Evolutionary conservation across 2,888 invertebrate species (phyloP).

Genomic region (Cataglyphis livida): DNA sequence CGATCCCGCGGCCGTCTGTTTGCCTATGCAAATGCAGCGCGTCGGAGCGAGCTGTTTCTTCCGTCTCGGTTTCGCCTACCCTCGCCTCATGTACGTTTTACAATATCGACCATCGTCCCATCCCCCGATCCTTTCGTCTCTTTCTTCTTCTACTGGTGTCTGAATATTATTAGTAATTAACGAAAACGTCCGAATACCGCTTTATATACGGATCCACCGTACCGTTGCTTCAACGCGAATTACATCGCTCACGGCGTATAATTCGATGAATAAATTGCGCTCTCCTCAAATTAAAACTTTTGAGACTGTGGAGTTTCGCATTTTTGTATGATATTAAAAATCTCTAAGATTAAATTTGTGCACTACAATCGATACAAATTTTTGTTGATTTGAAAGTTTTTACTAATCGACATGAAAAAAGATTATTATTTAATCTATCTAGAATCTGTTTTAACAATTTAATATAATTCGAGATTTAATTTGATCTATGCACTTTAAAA

Average conservation of each 20-base stretch:
- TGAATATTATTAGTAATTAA: conserved; percentile 86
- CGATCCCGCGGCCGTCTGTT: conserved; percentile 70
- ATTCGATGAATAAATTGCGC: conserved; percentile 49
- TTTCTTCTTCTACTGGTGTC: conserved; percentile 64
- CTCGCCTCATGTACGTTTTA: conserved; percentile 48
- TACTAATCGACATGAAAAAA: not conserved
- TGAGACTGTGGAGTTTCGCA: not conserved
- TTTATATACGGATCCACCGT: not conserved
- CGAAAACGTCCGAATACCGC: conserved; percentile 66
- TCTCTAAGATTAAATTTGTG: conserved; percentile 3
- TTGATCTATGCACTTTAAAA: not conserved
- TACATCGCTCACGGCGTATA: conserved; percentile 28
- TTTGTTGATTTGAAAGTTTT: not conserved
- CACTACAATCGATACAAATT: not conserved
- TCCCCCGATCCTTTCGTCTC: conserved; percentile 54
- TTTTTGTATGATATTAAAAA: not conserved
- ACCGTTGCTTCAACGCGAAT: conserved; percentile 18
- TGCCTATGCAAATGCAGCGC: conserved; percentile 73
- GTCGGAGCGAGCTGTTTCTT: conserved; percentile 55
- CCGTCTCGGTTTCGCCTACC: conserved; percentile 44
- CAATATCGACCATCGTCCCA: conserved; percentile 55
- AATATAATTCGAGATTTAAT: conserved; percentile 8
- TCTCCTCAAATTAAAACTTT: conserved; percentile 33
- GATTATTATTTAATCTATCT: not conserved
- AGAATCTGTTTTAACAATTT: not conserved